Base-by-base conservation (phyloP, 2,888 invertebrate genomes). In the Sicus ferrugineus region DNA sequence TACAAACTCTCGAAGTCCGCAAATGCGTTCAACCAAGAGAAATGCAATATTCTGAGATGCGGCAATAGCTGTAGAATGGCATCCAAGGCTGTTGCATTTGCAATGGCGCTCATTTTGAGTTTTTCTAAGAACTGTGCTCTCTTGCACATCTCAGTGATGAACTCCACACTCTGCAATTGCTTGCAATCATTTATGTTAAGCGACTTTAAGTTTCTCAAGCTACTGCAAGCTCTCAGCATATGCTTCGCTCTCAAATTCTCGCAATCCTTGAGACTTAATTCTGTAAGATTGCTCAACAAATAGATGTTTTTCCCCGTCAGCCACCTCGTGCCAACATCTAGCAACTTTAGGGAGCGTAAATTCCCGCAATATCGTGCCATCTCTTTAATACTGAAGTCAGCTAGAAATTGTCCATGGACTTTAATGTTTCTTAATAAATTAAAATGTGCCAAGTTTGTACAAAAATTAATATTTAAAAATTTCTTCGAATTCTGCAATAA, bases 141-240 rank as follows among this genome's bases (percentile, higher is more conserved):
- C 9, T 56, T 19, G 16, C 73, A 73, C 23, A 76, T 50, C 7
- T 65, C 28, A 34, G 58, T 21, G 28, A 76, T 72, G 46, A 71
- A 71, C 1, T 67, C 66, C 26, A 72, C 67, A 58, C 72, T 67
- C 14, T 71, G 69, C 42, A 73, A 64, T 31, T 70, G 38, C 50
- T 65, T 69, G 62, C 73, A 74, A 26, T 73, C 73, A 2, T 70
- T 72, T 11, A 76, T 73, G 70, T 75, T 72, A 2, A 76, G 65
- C 1, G 16, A 48, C 11, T 70, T 70, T 21, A 75, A 34, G 1
- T 52, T 30, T 42, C 28, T 11, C 46, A 70, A 58, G 6, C 59
- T 52, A 0, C 68, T 67, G 9, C 69, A 71, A 11, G 58, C 42
- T 34, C 50, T 54, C 3, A 66, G 14, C 52, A 76, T 67, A 56